Evolutionary conservation across 2,888 invertebrate genomes (phyloP).

Genomic region (Pinctada fucata): DNA sequence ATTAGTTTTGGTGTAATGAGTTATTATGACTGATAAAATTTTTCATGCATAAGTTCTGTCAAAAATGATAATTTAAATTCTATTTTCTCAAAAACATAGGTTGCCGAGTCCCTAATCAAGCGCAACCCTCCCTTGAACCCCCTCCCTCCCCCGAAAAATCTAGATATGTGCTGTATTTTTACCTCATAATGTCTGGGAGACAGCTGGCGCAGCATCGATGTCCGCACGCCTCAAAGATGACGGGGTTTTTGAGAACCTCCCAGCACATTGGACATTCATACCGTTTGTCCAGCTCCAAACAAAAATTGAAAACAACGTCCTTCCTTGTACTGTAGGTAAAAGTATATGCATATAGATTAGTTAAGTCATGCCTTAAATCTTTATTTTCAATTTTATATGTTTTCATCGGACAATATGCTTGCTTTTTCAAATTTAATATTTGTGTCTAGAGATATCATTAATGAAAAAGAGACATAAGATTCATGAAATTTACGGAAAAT

Average conservation of each 20-base stretch:
- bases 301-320: slow-evolving; percentile 58
- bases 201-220: slow-evolving; percentile 71
- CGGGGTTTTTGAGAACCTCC: slow-evolving; percentile 65
- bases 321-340: slow-evolving; percentile 39
- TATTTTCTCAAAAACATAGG: too few species aligned
- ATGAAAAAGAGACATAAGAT: too few species aligned
- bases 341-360: not conserved
- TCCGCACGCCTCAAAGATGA: slow-evolving; percentile 70
- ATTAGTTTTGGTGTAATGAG: too few species aligned
- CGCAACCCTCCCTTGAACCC: not conserved
- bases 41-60: too few species aligned
- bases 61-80: too few species aligned
- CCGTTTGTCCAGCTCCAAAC: slow-evolving; percentile 59
- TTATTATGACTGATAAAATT: too few species aligned
- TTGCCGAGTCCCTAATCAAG: not conserved
- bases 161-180: not conserved
- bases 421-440: too few species aligned
- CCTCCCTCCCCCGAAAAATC: not conserved
- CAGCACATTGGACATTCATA: slow-evolving; percentile 69
- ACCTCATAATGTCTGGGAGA: slow-evolving; percentile 65
- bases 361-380: not conserved
- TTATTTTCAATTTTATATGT: not conserved
- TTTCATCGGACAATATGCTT: too few species aligned
- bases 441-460: too few species aligned
- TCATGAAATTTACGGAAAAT: too few species aligned